These are phyloP conservation scores for Heliothis subflexa DNA, from an alignment of 1,140 invertebrate species.

Conservation along the genomic window DNA sequence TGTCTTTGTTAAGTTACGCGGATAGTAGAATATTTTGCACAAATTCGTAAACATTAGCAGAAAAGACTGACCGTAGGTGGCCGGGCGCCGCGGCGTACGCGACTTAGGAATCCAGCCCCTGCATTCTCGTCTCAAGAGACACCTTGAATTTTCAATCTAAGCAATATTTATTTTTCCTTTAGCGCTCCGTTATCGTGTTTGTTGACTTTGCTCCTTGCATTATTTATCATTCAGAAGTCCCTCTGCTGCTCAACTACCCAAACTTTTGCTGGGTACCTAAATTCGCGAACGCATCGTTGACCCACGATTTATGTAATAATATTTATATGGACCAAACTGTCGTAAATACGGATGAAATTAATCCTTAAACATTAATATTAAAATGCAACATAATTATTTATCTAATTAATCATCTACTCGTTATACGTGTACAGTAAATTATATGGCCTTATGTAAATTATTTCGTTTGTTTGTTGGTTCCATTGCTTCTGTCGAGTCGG, in stretches of 20 bases:
- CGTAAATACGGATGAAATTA: conserved; percentile 81
- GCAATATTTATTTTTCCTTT: neutral
- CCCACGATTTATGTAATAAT: conserved; percentile 81
- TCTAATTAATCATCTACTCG: conserved; percentile 83
- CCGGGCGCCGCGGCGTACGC: conserved; percentile 76
- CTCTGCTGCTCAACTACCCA: neutral
- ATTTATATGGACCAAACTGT: conserved; percentile 85
- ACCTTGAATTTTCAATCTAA: conserved; percentile 4
- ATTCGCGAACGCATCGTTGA: conserved; percentile 64
- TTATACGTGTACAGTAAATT: conserved; percentile 84
- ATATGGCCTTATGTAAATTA: conserved; percentile 86
- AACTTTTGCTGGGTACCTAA: conserved; percentile 72
- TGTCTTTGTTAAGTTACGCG: conserved; percentile 79
- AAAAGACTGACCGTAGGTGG: conserved; percentile 85
- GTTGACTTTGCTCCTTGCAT: conserved; percentile 26
- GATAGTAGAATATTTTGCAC: conserved; percentile 84
- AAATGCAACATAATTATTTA: conserved; percentile 79
- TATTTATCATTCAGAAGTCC: conserved; percentile 6
- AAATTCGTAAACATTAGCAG: conserved; percentile 82
- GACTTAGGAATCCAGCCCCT: conserved; percentile 72
- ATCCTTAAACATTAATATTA: conserved; percentile 82
- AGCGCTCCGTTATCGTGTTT: conserved; percentile 20
- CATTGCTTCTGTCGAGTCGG: conserved; percentile 75
- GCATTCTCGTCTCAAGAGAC: conserved; percentile 38
- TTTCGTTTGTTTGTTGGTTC: conserved; percentile 78